Conservation (phyloP, 2,888 invertebrate genomes). For the Polietes domitor region DNA sequence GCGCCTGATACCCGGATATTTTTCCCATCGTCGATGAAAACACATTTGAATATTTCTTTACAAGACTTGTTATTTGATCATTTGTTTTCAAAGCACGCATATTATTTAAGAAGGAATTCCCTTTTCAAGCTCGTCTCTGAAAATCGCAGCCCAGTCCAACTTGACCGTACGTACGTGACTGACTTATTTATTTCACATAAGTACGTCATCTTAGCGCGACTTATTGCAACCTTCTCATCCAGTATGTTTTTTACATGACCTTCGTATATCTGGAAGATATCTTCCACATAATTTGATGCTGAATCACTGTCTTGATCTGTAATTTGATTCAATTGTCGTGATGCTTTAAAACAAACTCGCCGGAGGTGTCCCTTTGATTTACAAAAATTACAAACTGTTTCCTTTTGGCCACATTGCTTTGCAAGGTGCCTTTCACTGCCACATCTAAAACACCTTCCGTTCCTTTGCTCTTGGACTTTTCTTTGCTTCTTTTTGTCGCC, state of each 20-base stretch:
- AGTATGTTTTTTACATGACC: neutral
- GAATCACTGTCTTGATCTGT: neutral
- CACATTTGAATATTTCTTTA: constrained; percentile 47
- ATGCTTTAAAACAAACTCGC: neutral
- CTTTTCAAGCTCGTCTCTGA: neutral
- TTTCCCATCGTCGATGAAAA: constrained; percentile 54
- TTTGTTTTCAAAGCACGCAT: constrained; percentile 5
- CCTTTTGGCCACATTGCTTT: neutral
- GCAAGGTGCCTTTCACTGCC: neutral
- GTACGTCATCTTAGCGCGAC: neutral
- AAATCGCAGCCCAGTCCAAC: neutral
- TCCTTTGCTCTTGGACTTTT: too few species aligned
- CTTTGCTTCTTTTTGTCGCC: neutral
- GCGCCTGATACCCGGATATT: constrained; percentile 51
- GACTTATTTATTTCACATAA: neutral
- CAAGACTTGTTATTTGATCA: neutral
- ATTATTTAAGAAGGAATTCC: constrained; percentile 33
- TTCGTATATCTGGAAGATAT: neutral
- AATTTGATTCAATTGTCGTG: neutral
- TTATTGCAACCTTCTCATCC: too few species aligned
- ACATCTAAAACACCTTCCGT: neutral
- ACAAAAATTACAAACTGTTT: neutral
- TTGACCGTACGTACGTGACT: neutral
- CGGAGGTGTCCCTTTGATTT: neutral
- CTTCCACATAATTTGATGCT: neutral